Evolutionary conservation across 2,888 invertebrate species (phyloP).

Genomic region (Drosophila mimica): DNA sequence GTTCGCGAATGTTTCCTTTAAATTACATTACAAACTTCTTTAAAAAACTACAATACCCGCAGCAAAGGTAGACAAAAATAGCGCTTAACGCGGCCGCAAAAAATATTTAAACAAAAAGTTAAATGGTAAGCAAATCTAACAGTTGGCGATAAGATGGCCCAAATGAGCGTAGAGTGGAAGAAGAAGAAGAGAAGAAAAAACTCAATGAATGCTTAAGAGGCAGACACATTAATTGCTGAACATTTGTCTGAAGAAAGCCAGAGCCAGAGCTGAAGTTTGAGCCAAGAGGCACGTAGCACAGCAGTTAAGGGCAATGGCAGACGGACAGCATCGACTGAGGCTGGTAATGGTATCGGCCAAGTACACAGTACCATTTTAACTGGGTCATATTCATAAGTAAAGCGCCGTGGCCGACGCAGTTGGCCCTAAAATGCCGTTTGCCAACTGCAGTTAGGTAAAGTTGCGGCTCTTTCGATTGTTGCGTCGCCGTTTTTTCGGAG

Average conservation of each 20-base stretch:
- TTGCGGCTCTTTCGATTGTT: slow-evolving; percentile 23
- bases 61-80: slow-evolving; percentile 32
- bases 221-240: slow-evolving; percentile 74
- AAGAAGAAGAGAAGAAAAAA: not conserved
- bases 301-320: slow-evolving; percentile 41
- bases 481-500: slow-evolving; percentile 20
- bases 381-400: slow-evolving; percentile 80
- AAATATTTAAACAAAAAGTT: slow-evolving; percentile 41
- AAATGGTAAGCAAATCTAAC: slow-evolving; percentile 69
- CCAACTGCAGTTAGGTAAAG: slow-evolving; percentile 55
- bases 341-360: slow-evolving; percentile 25
- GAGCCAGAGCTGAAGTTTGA: slow-evolving; percentile 18
- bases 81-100: slow-evolving; percentile 37
- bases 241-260: slow-evolving; percentile 70
- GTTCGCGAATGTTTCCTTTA: not conserved
- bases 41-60: not conserved
- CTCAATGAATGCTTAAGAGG: slow-evolving; percentile 44
- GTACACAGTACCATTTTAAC: slow-evolving; percentile 54
- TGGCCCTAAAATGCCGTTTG: slow-evolving; percentile 63
- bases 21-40: not conserved
- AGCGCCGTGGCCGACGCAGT: slow-evolving; percentile 48
- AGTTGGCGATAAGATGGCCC: slow-evolving; percentile 59
- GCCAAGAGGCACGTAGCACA: slow-evolving; percentile 51
- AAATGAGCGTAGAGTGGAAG: slow-evolving; percentile 57
- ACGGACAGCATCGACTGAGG: slow-evolving; percentile 40